These are phyloP conservation scores for Clarias fuscus DNA, from an alignment of 2,797 vertebrate species.

Conservation along the genomic window DNA sequence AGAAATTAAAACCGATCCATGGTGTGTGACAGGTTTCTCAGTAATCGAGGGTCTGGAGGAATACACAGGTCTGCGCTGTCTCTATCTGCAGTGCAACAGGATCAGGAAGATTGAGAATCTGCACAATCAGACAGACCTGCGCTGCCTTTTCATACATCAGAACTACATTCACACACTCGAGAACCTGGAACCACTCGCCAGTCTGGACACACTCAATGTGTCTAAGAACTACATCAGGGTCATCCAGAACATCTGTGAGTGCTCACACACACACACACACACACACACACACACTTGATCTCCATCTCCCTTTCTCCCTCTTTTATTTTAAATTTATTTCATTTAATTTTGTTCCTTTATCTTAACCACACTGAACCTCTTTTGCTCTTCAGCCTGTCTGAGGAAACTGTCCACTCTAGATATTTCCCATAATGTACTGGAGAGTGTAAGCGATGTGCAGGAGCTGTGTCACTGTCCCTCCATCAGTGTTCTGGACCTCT, in stretches of 20 bases:
- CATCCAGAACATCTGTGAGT: slow-evolving; percentile 88
- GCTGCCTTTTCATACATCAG: slow-evolving; percentile 89
- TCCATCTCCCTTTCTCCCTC: background rate
- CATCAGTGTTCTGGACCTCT: slow-evolving; percentile 87
- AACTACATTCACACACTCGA: slow-evolving; percentile 89
- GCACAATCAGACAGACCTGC: slow-evolving; percentile 82
- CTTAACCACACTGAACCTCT: background rate
- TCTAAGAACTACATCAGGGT: slow-evolving; percentile 87
- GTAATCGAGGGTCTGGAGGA: slow-evolving; percentile 90
- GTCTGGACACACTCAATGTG: slow-evolving; percentile 86
- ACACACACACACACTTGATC: too few relatives aligned
- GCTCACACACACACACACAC: background rate
- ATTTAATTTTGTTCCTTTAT: background rate
- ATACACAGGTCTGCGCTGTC: slow-evolving; percentile 88
- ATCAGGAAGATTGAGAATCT: slow-evolving; percentile 86
- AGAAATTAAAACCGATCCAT: background rate
- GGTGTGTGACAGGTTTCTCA: slow-evolving; percentile 74
- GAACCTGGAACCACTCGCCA: slow-evolving; percentile 83
- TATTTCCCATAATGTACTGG: slow-evolving; percentile 86
- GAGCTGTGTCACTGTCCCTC: slow-evolving; percentile 80
- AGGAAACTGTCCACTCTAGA: slow-evolving; percentile 83
- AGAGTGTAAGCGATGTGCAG: slow-evolving; percentile 76
- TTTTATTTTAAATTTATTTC: background rate
- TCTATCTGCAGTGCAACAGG: slow-evolving; percentile 90
- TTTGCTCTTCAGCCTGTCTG: slow-evolving; percentile 77